Evolutionary conservation across 2,888 invertebrate species (phyloP).

Genomic region (Andrena trimmerana): DNA sequence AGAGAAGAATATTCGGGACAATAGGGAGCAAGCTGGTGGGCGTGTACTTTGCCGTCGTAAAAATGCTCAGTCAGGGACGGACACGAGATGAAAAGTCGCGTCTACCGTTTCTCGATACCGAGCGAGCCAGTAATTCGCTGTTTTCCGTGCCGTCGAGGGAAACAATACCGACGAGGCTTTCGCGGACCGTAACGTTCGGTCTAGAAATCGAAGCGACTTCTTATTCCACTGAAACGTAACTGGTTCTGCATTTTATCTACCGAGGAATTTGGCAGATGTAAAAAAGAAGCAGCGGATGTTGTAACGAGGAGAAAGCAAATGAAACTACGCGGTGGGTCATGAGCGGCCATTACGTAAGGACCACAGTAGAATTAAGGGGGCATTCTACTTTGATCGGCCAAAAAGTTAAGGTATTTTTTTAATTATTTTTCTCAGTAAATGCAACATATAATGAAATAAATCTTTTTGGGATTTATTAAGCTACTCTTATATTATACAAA

Average conservation of each 20-base stretch:
- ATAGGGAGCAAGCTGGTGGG: constrained; percentile 67
- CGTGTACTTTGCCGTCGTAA: constrained; percentile 58
- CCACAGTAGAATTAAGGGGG: no score
- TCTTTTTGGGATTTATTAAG: no score
- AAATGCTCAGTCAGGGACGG: constrained; percentile 66
- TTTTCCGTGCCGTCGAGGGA: constrained; percentile 41
- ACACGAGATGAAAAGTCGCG: constrained; percentile 62
- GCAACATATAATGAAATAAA: no score
- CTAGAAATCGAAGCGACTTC: constrained; percentile 19
- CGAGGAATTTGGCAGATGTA: neutral
- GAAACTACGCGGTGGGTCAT: neutral
- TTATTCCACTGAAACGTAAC: neutral
- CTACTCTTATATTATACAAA: no score
- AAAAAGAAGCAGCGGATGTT: neutral
- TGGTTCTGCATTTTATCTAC: constrained; percentile 3
- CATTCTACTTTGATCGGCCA: no score
- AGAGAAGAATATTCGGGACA: constrained; percentile 72
- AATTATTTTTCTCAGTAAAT: no score
- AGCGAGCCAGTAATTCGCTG: constrained; percentile 59
- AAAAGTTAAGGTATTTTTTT: no score
- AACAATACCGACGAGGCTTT: constrained; percentile 33
- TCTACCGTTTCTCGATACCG: constrained; percentile 43
- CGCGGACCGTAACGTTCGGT: constrained; percentile 14
- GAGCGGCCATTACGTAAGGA: no score
- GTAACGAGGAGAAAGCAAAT: neutral